Conservation (phyloP, 2,797 vertebrate genomes). For the Anniella stebbinsi region DNA sequence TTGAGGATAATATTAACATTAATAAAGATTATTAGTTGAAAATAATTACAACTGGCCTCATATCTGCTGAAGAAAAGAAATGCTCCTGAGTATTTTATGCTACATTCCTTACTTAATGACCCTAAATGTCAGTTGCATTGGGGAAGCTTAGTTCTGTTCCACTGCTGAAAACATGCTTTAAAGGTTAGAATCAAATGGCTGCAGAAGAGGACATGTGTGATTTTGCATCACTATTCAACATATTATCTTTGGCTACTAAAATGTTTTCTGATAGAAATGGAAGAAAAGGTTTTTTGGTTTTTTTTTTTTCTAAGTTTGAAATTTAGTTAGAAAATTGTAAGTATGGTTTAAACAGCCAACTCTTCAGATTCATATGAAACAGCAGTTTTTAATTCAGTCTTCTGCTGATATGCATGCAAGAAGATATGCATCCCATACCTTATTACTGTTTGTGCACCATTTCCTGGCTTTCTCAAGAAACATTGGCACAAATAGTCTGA, state of each 20-base stretch:
- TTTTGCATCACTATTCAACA: not conserved
- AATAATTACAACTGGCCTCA: constrained; percentile 36
- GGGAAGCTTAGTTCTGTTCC: not conserved
- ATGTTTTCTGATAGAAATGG: not conserved
- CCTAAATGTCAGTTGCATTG: not conserved
- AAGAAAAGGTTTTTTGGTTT: constrained; percentile 14
- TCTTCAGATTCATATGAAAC: not conserved
- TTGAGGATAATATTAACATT: constrained; percentile 65
- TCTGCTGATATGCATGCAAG: not conserved
- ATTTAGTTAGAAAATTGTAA: not conserved
- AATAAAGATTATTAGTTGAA: constrained; percentile 46
- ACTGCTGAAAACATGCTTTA: not conserved
- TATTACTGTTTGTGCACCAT: not conserved
- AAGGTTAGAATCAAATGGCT: constrained; percentile 6
- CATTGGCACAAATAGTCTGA: not conserved
- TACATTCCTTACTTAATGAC: not conserved
- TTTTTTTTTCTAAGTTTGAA: not conserved
- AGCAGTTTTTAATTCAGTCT: not conserved
- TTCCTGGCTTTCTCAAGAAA: not conserved
- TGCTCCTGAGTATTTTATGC: constrained; percentile 17
- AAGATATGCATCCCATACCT: not conserved
- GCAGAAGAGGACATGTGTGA: not conserved
- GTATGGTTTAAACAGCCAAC: not conserved
- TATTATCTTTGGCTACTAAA: constrained; percentile 25
- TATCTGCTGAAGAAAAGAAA: constrained; percentile 29